Conservation (phyloP, 2,797 vertebrate species). For the Liasis olivaceus region DNA sequence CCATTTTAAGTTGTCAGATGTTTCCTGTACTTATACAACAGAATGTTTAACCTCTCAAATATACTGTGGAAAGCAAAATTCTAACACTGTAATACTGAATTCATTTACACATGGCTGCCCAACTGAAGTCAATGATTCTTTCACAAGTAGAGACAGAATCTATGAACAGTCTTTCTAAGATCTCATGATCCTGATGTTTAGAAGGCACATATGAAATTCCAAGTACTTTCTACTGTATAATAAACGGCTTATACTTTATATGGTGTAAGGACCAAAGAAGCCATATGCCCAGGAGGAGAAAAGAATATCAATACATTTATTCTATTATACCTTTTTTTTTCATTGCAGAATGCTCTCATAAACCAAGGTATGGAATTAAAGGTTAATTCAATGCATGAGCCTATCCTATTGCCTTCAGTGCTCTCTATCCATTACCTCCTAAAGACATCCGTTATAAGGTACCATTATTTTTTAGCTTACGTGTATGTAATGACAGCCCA, state of each 20-base stretch:
- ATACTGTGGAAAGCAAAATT: slow-evolving; percentile 55
- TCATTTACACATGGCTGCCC: background rate
- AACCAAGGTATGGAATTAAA: slow-evolving; percentile 60
- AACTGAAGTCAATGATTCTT: background rate
- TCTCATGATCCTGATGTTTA: slow-evolving; percentile 7
- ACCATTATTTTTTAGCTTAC: slow-evolving; percentile 39
- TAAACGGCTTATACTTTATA: slow-evolving; percentile 46
- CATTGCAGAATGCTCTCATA: slow-evolving; percentile 47
- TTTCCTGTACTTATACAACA: slow-evolving; percentile 72
- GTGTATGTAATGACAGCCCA: background rate
- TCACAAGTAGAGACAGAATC: slow-evolving; percentile 16
- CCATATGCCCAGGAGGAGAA: background rate
- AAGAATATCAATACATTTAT: slow-evolving; percentile 40
- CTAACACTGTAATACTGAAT: background rate
- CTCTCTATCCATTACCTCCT: slow-evolving; percentile 29
- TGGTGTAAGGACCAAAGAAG: slow-evolving; percentile 51
- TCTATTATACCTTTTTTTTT: slow-evolving; percentile 40
- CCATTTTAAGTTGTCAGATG: slow-evolving; percentile 64
- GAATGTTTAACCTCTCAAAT: slow-evolving; percentile 64
- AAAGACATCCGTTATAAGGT: background rate
- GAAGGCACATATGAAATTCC: slow-evolving; percentile 13
- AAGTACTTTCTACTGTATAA: slow-evolving; percentile 36
- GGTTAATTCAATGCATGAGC: slow-evolving; percentile 54
- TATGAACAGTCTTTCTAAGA: slow-evolving; percentile 22
- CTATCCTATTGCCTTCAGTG: slow-evolving; percentile 54